Conservation (phyloP, 2,797 vertebrate species). For the Lacerta bilineata region DNA sequence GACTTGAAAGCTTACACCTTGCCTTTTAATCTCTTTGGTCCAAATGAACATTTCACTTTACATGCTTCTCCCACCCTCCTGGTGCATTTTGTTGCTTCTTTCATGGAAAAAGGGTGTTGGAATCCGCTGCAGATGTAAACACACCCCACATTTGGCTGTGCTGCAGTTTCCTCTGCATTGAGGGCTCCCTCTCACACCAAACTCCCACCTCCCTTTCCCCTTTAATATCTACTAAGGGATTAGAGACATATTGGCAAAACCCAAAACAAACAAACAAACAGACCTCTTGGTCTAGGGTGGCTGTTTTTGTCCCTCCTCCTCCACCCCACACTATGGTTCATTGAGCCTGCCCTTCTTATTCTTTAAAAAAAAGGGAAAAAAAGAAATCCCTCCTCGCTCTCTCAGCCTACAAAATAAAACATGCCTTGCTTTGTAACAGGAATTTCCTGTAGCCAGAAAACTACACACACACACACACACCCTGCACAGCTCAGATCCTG, state of each 20-base stretch:
- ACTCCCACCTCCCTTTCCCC: background rate
- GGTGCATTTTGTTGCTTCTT: background rate
- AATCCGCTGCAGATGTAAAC: slow-evolving; percentile 13
- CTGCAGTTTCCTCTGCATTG: slow-evolving; percentile 30
- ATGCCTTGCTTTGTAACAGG: slow-evolving; percentile 67
- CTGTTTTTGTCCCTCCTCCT: background rate
- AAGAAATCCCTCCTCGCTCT: slow-evolving; percentile 51
- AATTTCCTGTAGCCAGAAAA: slow-evolving; percentile 70
- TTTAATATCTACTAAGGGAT: background rate
- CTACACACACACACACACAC: background rate
- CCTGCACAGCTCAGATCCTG: slow-evolving; percentile 56
- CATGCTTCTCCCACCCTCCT: background rate
- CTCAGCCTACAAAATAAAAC: slow-evolving; percentile 55
- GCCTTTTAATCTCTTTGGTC: background rate
- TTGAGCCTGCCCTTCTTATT: slow-evolving; percentile 38
- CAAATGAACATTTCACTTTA: background rate
- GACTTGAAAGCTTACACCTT: background rate
- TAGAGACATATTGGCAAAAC: background rate
- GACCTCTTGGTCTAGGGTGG: background rate
- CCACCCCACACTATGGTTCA: background rate
- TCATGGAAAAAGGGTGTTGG: background rate
- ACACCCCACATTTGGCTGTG: background rate
- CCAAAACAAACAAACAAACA: background rate
- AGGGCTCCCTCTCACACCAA: background rate
- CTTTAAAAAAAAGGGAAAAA: background rate